Evolutionary conservation across 2,797 vertebrate genomes (phyloP).

Genomic region (Hapalemur alaotrensis): DNA sequence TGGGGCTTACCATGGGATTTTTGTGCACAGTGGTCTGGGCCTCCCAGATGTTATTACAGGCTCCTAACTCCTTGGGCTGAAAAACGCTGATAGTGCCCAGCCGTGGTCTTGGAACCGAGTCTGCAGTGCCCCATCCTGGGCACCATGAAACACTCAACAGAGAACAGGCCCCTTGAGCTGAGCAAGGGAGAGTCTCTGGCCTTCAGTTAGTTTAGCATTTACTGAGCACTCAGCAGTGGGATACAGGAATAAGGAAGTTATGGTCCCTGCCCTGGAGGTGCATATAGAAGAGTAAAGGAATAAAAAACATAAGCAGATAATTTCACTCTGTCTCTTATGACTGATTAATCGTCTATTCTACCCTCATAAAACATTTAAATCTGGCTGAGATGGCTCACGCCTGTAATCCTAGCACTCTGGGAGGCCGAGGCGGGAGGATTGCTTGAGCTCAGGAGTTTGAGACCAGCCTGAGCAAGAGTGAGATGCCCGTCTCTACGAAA

Average conservation of each 20-base stretch:
- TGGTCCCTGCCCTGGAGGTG: not conserved
- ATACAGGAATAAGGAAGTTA: not conserved
- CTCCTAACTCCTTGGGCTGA: not conserved
- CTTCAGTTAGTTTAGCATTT: not conserved
- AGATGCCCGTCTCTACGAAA: too few species aligned
- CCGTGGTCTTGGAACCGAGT: not conserved
- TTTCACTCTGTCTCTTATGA: not conserved
- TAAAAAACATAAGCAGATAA: not conserved
- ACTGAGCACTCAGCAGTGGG: not conserved
- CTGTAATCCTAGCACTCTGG: too few species aligned
- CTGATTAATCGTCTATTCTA: not conserved
- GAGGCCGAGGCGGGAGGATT: too few species aligned
- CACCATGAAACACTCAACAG: not conserved
- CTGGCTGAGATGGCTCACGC: not conserved
- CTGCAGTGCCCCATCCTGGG: not conserved
- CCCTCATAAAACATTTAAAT: not conserved
- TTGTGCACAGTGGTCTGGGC: not conserved
- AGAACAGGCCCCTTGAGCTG: not conserved
- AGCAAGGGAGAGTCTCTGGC: not conserved
- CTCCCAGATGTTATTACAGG: not conserved
- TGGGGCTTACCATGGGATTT: not conserved
- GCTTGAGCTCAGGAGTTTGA: too few species aligned
- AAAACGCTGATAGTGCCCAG: not conserved
- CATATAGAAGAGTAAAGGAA: not conserved
- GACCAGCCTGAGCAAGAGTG: not conserved